Evolutionary conservation across 2,888 invertebrate species (phyloP), one percentile per base, ranked within the genome.

Genomic region (Cryptocheilus praepositus): DNA sequence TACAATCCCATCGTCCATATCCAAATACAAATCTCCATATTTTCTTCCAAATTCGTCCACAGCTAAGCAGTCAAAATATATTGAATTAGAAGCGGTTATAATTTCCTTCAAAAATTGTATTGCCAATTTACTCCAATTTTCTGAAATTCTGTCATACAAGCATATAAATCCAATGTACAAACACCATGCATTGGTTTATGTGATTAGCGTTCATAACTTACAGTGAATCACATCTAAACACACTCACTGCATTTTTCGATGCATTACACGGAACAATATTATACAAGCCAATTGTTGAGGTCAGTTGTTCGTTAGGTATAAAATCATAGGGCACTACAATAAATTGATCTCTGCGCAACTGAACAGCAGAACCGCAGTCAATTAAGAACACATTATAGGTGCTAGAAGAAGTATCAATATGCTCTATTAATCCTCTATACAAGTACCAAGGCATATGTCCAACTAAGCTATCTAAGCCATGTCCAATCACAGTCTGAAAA

Each of bases 21-120:
- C 61, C 2, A 86, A 67, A 71, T 83, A 87, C 0, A 88, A 51
- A 63, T 88, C 88, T 21, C 88, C 88, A 68, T 74, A 86, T 2
- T 64, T 70, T 65, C 67, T 80, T 7, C 67, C 80, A 61, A 69
- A 43, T 3, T 73, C 66, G 54, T 83, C 79, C 46, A 56, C 56
- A 3, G 70, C 77, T 51, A 79, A 43, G 44, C 71, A 70, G 57
- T 86, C 75, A 59, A 86, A 87, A 67, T 81, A 85, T 19, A 79
- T 66, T 58, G 65, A 69, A 3, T 57, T 65, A 0, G 87, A 79
- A 3, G 67, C 70, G 7, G 56, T 28, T 53, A 87, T 61, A 18
- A 83, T 68, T 22, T 83, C 72, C 64, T 70, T 85, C 0, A 77
- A 74, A 7, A 84, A 81, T 56, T 74, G 36, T 2, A 84, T 69